Conservation (phyloP, 2,797 vertebrate genomes). For the Sebastiscus albofasciatus region DNA sequence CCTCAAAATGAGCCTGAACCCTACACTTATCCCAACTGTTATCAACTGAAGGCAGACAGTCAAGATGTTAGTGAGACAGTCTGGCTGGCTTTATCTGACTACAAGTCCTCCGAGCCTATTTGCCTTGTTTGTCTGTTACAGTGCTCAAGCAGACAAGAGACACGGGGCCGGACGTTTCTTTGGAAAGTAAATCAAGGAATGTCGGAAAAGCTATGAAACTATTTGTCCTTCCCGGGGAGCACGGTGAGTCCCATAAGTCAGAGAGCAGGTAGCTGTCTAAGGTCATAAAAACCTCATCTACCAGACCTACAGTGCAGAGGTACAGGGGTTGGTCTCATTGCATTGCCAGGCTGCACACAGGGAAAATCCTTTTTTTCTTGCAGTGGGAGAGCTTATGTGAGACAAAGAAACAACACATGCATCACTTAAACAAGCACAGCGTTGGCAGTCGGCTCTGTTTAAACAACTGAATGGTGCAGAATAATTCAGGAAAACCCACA, state of each 20-base stretch:
- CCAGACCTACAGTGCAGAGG: conserved; percentile 3
- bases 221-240: conserved; percentile 52
- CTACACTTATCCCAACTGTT: conserved; percentile 44
- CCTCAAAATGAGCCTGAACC: conserved; percentile 35
- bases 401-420: conserved; percentile 47
- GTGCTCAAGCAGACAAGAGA: conserved; percentile 26
- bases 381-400: conserved; percentile 23
- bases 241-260: conserved; percentile 68
- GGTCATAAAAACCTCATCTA: conserved; percentile 24
- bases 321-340: background rate
- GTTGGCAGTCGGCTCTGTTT: conserved; percentile 41
- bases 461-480: conserved; percentile 43
- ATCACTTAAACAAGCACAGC: conserved; percentile 45
- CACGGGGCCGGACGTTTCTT: conserved; percentile 21
- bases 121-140: conserved; percentile 56
- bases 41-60: conserved; percentile 25
- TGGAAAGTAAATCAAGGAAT: conserved; percentile 48
- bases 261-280: conserved; percentile 51
- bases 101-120: background rate
- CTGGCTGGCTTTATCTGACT: conserved; percentile 26
- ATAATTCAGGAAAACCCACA: conserved; percentile 18
- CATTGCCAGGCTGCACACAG: background rate
- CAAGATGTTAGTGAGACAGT: conserved; percentile 21
- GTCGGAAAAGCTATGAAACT: conserved; percentile 32
- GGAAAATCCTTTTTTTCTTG: conserved; percentile 13